Conservation (phyloP, 2,888 invertebrate genomes). For the Gisinianus flammeolus region DNA sequence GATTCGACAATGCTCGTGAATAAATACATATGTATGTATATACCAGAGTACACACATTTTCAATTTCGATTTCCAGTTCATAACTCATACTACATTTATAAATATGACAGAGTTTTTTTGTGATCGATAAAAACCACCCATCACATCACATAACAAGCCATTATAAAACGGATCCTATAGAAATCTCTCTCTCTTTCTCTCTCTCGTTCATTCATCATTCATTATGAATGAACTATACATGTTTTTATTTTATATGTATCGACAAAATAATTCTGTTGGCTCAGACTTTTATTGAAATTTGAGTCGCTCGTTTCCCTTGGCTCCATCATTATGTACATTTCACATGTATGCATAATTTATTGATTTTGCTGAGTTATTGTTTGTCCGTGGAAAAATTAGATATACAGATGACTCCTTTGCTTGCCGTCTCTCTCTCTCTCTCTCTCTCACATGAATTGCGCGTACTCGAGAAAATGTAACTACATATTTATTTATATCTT, state of each 20-base stretch:
- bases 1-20: too few relatives aligned
- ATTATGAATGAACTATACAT: background rate
- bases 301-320: background rate
- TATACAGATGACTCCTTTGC: slow-evolving; percentile 2
- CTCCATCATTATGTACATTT: background rate
- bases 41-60: too few relatives aligned
- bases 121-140: too few relatives aligned
- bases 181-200: slow-evolving; percentile 5
- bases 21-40: too few relatives aligned
- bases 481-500: background rate
- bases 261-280: background rate
- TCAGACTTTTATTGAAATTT: background rate
- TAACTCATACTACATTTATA: too few relatives aligned
- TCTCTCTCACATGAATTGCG: background rate
- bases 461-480: background rate
- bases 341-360: background rate
- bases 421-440: background rate
- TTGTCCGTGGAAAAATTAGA: background rate
- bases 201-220: background rate
- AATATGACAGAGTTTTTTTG: too few relatives aligned
- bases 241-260: too few relatives aligned
- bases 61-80: too few relatives aligned
- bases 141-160: too few relatives aligned
- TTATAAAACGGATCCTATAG: too few relatives aligned
- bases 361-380: background rate